These are phyloP conservation scores for Enteromius treurensis DNA, from an alignment of 2,797 vertebrate genomes.

Conservation along the genomic window DNA sequence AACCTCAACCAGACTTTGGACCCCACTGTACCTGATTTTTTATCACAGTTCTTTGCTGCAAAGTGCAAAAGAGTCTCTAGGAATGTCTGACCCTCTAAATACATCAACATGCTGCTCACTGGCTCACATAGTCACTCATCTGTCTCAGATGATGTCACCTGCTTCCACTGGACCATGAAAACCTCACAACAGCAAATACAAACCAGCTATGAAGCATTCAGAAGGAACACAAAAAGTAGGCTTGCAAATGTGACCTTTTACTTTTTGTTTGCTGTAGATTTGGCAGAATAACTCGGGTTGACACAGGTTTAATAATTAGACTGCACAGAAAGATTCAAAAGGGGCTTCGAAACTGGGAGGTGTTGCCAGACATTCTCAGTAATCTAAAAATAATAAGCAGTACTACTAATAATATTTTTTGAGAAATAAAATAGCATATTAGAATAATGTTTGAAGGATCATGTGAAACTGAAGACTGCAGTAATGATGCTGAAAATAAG, in stretches of 20 bases:
- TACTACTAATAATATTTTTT: not conserved
- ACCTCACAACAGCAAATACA: conserved; percentile 21
- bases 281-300: not conserved
- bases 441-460: not conserved
- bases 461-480: conserved; percentile 6
- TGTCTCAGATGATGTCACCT: not conserved
- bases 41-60: not conserved
- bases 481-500: not conserved
- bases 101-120: not conserved
- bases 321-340: not conserved
- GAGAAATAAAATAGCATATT: not conserved
- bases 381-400: not conserved
- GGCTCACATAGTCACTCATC: not conserved
- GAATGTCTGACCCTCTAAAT: conserved; percentile 27
- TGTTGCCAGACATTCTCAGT: not conserved
- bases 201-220: conserved; percentile 9
- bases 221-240: not conserved
- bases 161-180: conserved; percentile 3
- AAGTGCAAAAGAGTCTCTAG: not conserved
- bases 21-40: not conserved
- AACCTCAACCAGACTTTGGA: not conserved
- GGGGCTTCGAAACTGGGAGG: not conserved
- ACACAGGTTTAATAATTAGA: not conserved
- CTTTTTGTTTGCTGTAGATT: conserved; percentile 6
- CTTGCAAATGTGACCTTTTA: conserved; percentile 18